Percentiles rank a stretch among this genome's conserved stretches.
Evolutionary conservation across 2,113 vertebrate genomes (phyloP).

Genomic region (Eira barbara): DNA sequence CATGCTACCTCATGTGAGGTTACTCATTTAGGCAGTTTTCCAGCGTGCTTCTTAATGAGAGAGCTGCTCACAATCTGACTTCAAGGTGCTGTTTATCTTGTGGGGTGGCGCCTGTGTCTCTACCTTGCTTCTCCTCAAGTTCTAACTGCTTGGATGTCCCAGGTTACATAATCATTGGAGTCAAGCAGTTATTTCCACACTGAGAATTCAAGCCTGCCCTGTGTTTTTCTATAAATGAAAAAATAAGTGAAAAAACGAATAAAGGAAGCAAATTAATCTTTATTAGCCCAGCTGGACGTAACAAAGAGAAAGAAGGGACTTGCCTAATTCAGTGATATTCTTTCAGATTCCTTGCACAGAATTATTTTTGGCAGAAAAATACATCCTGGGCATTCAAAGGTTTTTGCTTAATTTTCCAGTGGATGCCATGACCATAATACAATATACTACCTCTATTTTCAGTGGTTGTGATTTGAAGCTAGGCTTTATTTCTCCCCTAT

Average conservation of each 20-base stretch:
- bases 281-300: background rate
- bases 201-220: background rate
- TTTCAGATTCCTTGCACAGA: background rate
- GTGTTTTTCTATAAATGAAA: background rate
- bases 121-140: background rate
- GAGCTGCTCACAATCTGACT: background rate
- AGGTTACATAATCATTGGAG: background rate
- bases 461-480: background rate
- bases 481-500: background rate
- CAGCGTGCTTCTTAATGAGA: background rate
- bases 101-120: background rate
- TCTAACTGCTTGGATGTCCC: background rate
- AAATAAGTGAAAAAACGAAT: background rate
- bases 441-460: background rate
- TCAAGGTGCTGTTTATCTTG: background rate
- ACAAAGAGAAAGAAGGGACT: background rate
- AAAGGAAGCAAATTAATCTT: slow-evolving; percentile 40
- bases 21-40: background rate
- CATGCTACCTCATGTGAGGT: background rate
- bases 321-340: background rate
- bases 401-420: slow-evolving; percentile 19
- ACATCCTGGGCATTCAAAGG: background rate
- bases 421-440: background rate
- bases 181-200: background rate
- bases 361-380: slow-evolving; percentile 34